Base-by-base conservation (phyloP, 2,888 invertebrate genomes). In the Scaptomyza tumidula region DNA sequence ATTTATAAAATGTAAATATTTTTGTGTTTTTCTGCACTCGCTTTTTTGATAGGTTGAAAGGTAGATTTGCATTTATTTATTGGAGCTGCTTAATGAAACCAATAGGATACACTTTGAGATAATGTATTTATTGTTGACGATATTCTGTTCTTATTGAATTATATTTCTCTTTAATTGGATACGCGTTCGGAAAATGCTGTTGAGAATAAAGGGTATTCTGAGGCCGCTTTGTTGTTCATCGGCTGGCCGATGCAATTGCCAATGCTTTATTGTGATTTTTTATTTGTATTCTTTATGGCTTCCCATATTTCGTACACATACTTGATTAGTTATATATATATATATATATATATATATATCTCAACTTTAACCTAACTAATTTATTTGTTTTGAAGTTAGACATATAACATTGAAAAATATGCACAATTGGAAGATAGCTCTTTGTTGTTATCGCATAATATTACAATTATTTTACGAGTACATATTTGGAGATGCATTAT, bases 341-440 rank as follows among this genome's bases (percentile, higher is more conserved):
- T 48, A 37, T 59, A 41, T 57, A 35, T 70, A 58, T n/a, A n/a
- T n/a, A n/a, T n/a, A n/a, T n/a, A n/a, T 60, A 70, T 58, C 60
- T 79, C 11, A 77, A 73, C 73, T 80, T 76, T 86, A 80, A 73
- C 70, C 87, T 85, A 85, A 71, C 85, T 85, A 85, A 63, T 55
- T 63, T 35, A 49, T 41, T 67, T 61, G 60, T 41, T 49, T 58
- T 48, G 54, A 52, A 56, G 44, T 58, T 57, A 57, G 45, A 75
- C 41, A 75, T 62, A 56, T 59, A 85, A 87, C 87, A 74, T 72
- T 80, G 76, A 74, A 79, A 82, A 77, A 83, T 85, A 85, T 87
- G 83, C 87, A 87, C 85, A 87, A 80, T 80, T 77, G 85, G 80
- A 75, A 87, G 80, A 85, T 82, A 85, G 86, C 80, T 87, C 83